phyloP scores from a whole-genome alignment of 2,888 invertebrate species.

The Chorisops tibialis region DNA sequence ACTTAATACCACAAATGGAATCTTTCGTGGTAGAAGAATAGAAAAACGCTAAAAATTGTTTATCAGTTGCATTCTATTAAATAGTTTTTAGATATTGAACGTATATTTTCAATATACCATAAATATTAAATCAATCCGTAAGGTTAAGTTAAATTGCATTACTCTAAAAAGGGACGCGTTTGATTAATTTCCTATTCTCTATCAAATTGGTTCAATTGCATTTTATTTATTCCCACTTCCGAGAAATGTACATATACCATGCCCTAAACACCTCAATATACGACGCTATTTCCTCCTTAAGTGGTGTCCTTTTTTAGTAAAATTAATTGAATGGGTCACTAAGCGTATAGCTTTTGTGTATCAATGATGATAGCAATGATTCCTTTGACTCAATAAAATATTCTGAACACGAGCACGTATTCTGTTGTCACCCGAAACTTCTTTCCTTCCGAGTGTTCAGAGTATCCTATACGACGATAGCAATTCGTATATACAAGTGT shows the following conservation, averaged over 20 bases:
- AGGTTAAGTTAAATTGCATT: no score
- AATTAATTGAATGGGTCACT: slow-evolving; percentile 34
- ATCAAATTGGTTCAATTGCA: not conserved
- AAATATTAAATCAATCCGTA: no score
- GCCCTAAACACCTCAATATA: not conserved
- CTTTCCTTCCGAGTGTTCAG: slow-evolving; percentile 3
- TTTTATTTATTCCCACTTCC: not conserved
- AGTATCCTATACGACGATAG: slow-evolving; percentile 2
- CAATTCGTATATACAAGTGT: slow-evolving; percentile 22
- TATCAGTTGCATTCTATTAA: no score
- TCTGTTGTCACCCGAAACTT: not conserved
- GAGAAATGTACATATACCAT: no score
- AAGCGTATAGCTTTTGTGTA: slow-evolving; percentile 9
- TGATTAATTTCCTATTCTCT: not conserved
- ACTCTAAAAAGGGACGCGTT: no score
- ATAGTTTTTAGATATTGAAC: no score
- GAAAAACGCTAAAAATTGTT: no score
- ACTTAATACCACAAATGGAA: no score
- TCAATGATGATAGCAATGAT: slow-evolving; percentile 32
- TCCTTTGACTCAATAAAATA: slow-evolving; percentile 32
- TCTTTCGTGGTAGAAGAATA: no score
- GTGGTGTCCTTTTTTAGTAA: slow-evolving; percentile 30
- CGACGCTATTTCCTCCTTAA: slow-evolving; percentile 23
- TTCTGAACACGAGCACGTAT: slow-evolving; percentile 31
- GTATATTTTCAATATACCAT: no score